Base-by-base conservation (phyloP, 1,140 invertebrate species). In the Brachionus koreanus region DNA sequence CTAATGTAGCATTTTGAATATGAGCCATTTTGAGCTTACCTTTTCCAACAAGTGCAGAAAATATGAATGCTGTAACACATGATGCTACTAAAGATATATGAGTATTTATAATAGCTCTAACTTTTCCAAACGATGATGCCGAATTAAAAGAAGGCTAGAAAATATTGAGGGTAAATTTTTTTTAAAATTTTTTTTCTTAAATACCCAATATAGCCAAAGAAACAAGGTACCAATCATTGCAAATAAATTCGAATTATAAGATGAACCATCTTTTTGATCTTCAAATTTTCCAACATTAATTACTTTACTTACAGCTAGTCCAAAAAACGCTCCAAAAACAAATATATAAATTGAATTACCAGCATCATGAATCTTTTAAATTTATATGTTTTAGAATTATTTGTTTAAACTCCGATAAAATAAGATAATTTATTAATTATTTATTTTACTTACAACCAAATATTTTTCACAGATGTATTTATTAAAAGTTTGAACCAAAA, bases 261-360 rank as follows among this genome's bases (percentile, higher is more conserved):
- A 91, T 0, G 94, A 89, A 2, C 91, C 92, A 86, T 93, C 92
- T 39, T 90, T 90, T 4, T 83, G 76, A 1, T 91, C 87, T 83
- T 91, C 87, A 79, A 90, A 87, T 13, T 85, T 83, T 19, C 84
- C 81, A 7, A 84, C 84, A 77, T 87, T 89, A 1, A 91, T 83
- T 61, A 93, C 91, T 83, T 92, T 90, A 77, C 94, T 94, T 2
- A 93, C 92, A 0, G 92, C 93, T 35, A 98, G 87, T 4, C 96
- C 96, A 86, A 97, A 98, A 87, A 98, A 97, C 25, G 96, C 95
- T 0, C 96, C 96, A 86, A 97, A 98, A 0, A 93, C 91, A 85
- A 98, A 96, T 65, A 98, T 93, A 75, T 93, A 94, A 86, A 98
- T 96, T 1, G 95, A 97, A 25, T 69, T 95, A n/a, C 96, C 91